phyloP scores from a whole-genome alignment of 2,888 invertebrate genomes.

The Habroteleia sp. region DNA sequence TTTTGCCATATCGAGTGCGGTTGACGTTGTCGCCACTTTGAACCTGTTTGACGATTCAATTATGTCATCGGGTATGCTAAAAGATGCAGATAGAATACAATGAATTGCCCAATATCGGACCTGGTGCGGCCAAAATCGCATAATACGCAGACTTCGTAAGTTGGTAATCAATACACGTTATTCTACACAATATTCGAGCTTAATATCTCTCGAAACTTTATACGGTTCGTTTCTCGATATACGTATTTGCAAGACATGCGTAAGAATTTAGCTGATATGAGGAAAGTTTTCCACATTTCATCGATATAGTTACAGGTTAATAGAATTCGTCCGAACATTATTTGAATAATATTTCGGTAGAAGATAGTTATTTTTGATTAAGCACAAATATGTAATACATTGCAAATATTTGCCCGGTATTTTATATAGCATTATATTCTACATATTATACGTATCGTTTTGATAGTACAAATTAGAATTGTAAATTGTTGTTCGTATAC shows the following conservation, averaged over 20 bases:
- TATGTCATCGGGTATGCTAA: slow-evolving; percentile 58
- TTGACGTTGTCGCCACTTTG: slow-evolving; percentile 53
- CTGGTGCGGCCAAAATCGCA: slow-evolving; percentile 30
- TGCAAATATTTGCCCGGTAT: too few relatives aligned
- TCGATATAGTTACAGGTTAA: slow-evolving; percentile 34
- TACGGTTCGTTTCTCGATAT: slow-evolving; percentile 50
- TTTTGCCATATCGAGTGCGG: slow-evolving; percentile 53
- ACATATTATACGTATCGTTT: too few relatives aligned
- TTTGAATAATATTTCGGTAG: slow-evolving; percentile 21
- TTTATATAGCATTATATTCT: too few relatives aligned
- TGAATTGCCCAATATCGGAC: slow-evolving; percentile 40
- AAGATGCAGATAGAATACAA: slow-evolving; percentile 58
- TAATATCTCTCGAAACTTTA: slow-evolving; percentile 52
- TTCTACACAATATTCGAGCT: slow-evolving; percentile 51
- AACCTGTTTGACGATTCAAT: slow-evolving; percentile 58
- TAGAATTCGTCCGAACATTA: slow-evolving; percentile 50
- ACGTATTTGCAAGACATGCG: slow-evolving; percentile 60
- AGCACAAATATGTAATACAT: too few relatives aligned
- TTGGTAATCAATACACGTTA: slow-evolving; percentile 39
- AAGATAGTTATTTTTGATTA: slow-evolving; percentile 10
- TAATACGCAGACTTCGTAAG: slow-evolving; percentile 32
- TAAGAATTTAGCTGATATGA: slow-evolving; percentile 60
- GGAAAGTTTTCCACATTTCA: slow-evolving; percentile 60
- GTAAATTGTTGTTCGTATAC: too few relatives aligned
- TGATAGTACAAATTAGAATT: too few relatives aligned